Base-by-base conservation (phyloP, 2,888 invertebrate species). In the Apantesis nais region DNA sequence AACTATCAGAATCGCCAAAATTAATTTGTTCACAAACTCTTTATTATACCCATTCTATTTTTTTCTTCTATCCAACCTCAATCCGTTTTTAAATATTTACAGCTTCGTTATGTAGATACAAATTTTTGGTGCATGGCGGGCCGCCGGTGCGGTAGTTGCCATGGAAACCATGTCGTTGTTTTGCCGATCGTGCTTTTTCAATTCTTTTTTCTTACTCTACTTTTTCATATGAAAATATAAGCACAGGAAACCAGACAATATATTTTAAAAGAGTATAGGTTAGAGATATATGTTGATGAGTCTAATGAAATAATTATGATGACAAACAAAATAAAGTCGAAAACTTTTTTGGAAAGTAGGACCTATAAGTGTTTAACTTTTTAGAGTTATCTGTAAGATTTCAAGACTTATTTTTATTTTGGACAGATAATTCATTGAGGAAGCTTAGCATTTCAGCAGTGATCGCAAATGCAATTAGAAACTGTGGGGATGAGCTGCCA, bases 111-210 rank as follows among this genome's bases (percentile, higher is more conserved):
- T 78, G 77, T 82, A 80, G 77, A 80, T 75, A 81, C 81, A 85
- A 82, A 85, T 84, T 87, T 89, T 89, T 86, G 85, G 88, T 86
- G 88, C 86, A 88, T 61, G 41, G 60, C 34, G 29, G 85, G 84
- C 81, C 77, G 81, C 52, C 74, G 73, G 89, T 90, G 91, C 93
- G 90, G 89, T 90, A 89, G 91, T 93, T 84, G 84, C 91, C 87
- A 91, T 92, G 85, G 90, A 84, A 88, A 92, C 92, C 76, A 80
- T 85, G 87, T 89, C 90, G 92, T 93, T 93, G 93, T 94, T 94
- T 94, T 93, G 93, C 89, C 93, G 89, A 93, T 93, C 83, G 87
- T 80, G 85, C 88, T 84, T 85, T 88, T 87, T 89, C 86, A 88
- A 87, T 86, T 86, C 89, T 86, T 85, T 85, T 89, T 87, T 85